Conservation (phyloP, 2,888 invertebrate species). For the Trisateles emortualis region DNA sequence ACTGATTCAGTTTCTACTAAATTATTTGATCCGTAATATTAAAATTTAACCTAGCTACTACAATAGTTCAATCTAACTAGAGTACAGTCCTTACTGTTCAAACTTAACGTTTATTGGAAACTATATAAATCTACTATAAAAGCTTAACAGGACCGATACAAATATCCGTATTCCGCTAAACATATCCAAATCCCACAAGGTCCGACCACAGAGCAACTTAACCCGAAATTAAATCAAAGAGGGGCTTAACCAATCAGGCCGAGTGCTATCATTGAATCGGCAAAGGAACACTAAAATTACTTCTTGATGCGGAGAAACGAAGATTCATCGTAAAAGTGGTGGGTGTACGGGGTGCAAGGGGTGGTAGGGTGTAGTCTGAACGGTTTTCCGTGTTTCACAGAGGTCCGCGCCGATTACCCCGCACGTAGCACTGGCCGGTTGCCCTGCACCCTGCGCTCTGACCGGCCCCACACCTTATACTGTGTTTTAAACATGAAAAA, state of each 20-base stretch:
- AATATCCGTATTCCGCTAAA: slow-evolving; percentile 59
- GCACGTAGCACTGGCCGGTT: slow-evolving; percentile 73
- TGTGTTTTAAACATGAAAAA: slow-evolving; percentile 85
- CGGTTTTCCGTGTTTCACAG: slow-evolving; percentile 85
- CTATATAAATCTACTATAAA: slow-evolving; percentile 54
- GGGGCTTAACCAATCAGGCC: slow-evolving; percentile 85
- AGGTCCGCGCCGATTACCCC: slow-evolving; percentile 82
- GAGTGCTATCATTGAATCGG: slow-evolving; percentile 87
- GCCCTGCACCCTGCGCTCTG: slow-evolving; percentile 49
- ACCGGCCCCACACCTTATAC: slow-evolving; percentile 75
- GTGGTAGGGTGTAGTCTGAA: slow-evolving; percentile 75
- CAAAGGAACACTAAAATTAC: slow-evolving; percentile 87
- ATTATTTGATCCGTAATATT: background rate
- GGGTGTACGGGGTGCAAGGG: slow-evolving; percentile 60
- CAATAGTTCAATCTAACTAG: slow-evolving; percentile 14
- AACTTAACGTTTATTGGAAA: slow-evolving; percentile 31
- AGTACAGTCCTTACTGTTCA: slow-evolving; percentile 32
- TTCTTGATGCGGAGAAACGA: slow-evolving; percentile 87
- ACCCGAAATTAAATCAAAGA: slow-evolving; percentile 87
- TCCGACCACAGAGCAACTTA: slow-evolving; percentile 81
- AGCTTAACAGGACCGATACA: slow-evolving; percentile 63
- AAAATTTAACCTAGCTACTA: background rate
- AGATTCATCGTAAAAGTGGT: slow-evolving; percentile 87
- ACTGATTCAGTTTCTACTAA: background rate
- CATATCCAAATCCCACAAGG: slow-evolving; percentile 75